Conservation (phyloP, 2,113 vertebrate genomes). For the Myanophis thanlyinensis region DNA sequence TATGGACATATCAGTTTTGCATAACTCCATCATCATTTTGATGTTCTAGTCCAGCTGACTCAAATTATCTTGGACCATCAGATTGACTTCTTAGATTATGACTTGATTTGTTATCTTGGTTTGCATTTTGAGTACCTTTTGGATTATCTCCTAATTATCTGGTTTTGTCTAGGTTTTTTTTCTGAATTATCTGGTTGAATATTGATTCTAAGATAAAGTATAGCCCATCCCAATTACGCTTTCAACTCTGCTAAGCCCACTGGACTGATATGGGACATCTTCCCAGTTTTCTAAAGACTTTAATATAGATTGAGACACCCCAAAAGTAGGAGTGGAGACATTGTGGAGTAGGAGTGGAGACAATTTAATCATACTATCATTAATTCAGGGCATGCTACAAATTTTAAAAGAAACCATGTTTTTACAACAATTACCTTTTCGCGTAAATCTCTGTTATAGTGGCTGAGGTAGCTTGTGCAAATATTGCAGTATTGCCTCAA, state of each 20-base stretch:
- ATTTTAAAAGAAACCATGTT: neutral
- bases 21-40: neutral
- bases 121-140: neutral
- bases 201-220: neutral
- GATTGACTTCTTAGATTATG: neutral
- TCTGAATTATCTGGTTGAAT: neutral
- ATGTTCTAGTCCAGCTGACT: neutral
- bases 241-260: neutral
- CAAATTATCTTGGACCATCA: neutral
- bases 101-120: neutral
- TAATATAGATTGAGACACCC: neutral
- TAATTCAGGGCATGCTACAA: constrained; percentile 1
- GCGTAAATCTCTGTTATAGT: constrained; percentile 69
- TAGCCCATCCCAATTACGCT: neutral
- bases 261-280: neutral
- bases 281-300: neutral
- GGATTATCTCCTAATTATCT: neutral
- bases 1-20: neutral
- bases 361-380: neutral
- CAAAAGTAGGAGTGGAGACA: neutral
- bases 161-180: neutral
- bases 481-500: constrained; percentile 77
- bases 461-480: constrained; percentile 73
- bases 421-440: constrained; percentile 76
- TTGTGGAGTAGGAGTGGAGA: neutral